These are phyloP conservation scores for Papilio dardanus DNA, from an alignment of 1,140 invertebrate genomes.

Conservation along the genomic window DNA sequence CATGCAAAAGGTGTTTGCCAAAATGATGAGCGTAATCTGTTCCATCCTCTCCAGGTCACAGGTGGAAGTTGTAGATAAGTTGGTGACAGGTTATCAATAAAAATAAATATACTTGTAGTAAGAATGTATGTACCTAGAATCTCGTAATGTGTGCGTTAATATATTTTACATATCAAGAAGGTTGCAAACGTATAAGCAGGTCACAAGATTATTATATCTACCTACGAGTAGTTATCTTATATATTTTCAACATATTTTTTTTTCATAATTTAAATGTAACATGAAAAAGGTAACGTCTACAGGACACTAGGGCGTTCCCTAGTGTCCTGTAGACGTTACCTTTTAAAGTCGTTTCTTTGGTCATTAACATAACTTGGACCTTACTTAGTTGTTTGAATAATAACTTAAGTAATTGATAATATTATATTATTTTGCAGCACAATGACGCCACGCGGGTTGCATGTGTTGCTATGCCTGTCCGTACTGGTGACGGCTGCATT, in stretches of 20 bases:
- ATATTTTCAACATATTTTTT: too few species aligned
- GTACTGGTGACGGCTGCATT: not conserved
- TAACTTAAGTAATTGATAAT: not conserved
- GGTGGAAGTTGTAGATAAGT: not conserved
- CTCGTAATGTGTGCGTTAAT: not conserved
- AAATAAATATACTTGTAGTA: not conserved
- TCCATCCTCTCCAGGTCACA: not conserved
- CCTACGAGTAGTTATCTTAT: too few species aligned
- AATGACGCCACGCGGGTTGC: slow-evolving; percentile 9
- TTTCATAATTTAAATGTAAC: not conserved
- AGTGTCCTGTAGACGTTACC: too few species aligned
- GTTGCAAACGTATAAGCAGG: not conserved
- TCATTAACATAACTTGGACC: not conserved
- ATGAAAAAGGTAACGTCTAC: not conserved
- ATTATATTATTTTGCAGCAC: slow-evolving; percentile 2
- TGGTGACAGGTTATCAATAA: not conserved
- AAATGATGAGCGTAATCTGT: not conserved
- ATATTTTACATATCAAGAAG: not conserved
- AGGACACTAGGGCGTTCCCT: not conserved
- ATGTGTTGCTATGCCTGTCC: slow-evolving; percentile 5
- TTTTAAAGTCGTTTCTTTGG: too few species aligned
- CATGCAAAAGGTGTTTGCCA: not conserved
- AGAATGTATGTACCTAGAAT: not conserved
- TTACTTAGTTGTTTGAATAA: not conserved
- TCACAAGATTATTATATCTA: not conserved